Percentiles rank a stretch among this genome's conserved stretches.
Conservation (phyloP, 23 tunicate species). For the Halocynthia roretzi region DNA sequence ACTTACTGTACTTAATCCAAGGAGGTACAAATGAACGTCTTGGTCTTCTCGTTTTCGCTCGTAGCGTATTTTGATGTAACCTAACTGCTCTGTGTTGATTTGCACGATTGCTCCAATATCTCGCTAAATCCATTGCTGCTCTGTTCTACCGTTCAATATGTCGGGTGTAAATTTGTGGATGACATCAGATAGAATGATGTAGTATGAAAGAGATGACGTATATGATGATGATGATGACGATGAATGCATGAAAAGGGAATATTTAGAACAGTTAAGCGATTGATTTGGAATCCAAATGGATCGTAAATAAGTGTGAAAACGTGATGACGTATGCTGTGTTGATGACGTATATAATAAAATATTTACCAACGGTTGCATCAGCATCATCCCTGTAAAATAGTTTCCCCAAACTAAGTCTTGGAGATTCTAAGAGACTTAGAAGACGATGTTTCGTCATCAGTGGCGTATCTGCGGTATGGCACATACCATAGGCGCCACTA, state of each 20-base stretch:
- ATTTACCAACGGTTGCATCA: conserved; percentile 22
- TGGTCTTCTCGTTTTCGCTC: not conserved
- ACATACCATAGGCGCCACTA: not conserved
- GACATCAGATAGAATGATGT: no score
- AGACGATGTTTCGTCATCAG: not conserved
- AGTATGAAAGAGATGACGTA: no score
- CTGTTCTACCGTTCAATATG: conserved; percentile 31
- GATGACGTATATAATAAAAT: not conserved
- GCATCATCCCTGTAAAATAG: not conserved
- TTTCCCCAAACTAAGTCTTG: not conserved
- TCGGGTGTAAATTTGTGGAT: not conserved
- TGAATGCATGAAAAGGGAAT: not conserved
- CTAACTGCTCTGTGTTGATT: conserved; percentile 34
- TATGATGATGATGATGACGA: not conserved
- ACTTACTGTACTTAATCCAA: conserved; percentile 65
- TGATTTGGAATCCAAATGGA: conserved; percentile 1
- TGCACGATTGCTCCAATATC: conserved; percentile 63
- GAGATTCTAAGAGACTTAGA: conserved; percentile 6
- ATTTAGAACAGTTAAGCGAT: not conserved
- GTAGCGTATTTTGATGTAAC: conserved; percentile 23
- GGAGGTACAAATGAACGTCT: conserved; percentile 33
- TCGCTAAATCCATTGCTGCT: conserved; percentile 50
- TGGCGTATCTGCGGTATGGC: conserved; percentile 4
- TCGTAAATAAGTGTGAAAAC: not conserved
- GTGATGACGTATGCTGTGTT: not conserved